phyloP scores from a whole-genome alignment of 1,140 invertebrate genomes.

The Akabosia matsudoensis region DNA sequence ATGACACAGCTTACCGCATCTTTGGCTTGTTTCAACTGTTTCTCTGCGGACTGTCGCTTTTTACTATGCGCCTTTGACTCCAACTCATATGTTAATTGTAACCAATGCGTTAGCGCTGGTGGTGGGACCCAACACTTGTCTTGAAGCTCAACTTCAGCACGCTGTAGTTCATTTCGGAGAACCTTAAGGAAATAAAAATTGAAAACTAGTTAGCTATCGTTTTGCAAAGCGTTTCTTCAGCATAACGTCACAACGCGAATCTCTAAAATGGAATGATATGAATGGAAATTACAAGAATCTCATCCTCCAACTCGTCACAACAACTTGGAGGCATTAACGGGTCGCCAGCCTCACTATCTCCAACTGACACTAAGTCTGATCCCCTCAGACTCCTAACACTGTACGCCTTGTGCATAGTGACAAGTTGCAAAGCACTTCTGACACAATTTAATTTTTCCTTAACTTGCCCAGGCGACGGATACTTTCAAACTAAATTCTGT shows the following conservation, averaged over 20 bases:
- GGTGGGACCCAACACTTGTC: conserved; percentile 83
- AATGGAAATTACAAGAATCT: conserved; percentile 42
- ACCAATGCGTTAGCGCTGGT: conserved; percentile 82
- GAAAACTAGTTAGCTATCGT: conserved; percentile 21
- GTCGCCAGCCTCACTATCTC: background rate
- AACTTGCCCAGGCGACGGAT: too few relatives aligned
- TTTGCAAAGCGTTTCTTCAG: conserved; percentile 5
- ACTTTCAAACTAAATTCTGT: too few relatives aligned
- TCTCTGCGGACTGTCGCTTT: conserved; percentile 78
- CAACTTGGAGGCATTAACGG: conserved; percentile 33
- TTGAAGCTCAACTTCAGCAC: conserved; percentile 82
- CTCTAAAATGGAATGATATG: background rate
- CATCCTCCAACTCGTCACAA: conserved; percentile 44
- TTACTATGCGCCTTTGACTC: conserved; percentile 83
- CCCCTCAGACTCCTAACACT: conserved; percentile 11
- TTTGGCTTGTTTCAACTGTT: conserved; percentile 79
- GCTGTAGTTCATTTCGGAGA: conserved; percentile 72
- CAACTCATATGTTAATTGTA: conserved; percentile 90
- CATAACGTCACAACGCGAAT: background rate
- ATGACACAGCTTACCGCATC: conserved; percentile 74
- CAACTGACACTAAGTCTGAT: conserved; percentile 29
- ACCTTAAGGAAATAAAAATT: conserved; percentile 57
- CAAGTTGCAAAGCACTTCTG: too few relatives aligned
- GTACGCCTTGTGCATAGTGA: background rate
- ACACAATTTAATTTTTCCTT: too few relatives aligned